phyloP scores from a whole-genome alignment of 2,113 vertebrate genomes.

The Eonycteris spelaea region DNA sequence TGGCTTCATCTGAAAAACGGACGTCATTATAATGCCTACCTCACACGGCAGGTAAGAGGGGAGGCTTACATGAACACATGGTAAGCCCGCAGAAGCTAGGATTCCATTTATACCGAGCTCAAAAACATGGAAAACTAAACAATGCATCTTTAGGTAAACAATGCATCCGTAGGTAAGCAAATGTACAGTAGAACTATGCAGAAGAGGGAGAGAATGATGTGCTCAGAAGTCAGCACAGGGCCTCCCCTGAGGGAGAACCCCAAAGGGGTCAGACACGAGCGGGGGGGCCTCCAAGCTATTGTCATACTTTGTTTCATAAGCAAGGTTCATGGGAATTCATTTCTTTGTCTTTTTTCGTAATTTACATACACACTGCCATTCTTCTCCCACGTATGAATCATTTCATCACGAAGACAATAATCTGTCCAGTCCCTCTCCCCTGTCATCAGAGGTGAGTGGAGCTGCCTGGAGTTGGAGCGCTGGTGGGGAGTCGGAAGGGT shows the following conservation, averaged over 20 bases:
- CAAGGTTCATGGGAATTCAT: background rate
- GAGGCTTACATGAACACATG: background rate
- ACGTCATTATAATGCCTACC: background rate
- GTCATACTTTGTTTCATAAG: background rate
- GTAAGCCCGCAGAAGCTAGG: too few relatives aligned
- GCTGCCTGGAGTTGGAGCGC: too few relatives aligned
- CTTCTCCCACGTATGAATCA: background rate
- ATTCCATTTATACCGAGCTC: background rate
- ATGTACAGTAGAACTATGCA: rapidly evolving
- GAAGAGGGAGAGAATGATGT: background rate
- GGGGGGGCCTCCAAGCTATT: background rate
- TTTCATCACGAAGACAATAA: background rate
- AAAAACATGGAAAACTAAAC: background rate
- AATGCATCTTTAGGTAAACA: background rate
- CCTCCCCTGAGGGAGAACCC: background rate
- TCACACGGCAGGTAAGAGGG: rapidly evolving
- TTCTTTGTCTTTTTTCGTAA: background rate
- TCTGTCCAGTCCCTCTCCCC: background rate
- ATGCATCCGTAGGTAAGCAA: background rate
- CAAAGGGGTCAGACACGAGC: background rate
- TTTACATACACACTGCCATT: background rate
- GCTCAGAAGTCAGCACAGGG: background rate
- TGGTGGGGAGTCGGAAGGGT: background rate
- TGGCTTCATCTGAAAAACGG: background rate
- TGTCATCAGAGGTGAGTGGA: background rate